phyloP scores from a whole-genome alignment of 2,888 invertebrate genomes.

The Ichneumon xanthorius region DNA sequence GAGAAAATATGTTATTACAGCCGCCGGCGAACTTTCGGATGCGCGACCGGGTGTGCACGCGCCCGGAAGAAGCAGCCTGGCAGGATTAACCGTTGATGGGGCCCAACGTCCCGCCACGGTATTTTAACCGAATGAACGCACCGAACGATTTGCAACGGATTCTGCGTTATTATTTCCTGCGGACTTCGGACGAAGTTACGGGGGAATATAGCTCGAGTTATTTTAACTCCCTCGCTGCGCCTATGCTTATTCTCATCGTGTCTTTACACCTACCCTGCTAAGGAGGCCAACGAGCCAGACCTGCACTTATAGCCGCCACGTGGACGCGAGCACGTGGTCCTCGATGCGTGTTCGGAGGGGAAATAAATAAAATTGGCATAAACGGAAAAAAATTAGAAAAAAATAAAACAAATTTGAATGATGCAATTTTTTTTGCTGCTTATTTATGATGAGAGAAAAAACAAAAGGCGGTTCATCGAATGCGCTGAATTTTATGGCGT shows the following conservation, averaged over 20 bases:
- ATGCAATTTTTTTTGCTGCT: slow-evolving; percentile 6
- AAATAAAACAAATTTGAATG: not conserved
- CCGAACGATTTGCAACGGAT: not conserved
- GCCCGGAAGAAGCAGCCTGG: slow-evolving; percentile 45
- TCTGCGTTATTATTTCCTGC: slow-evolving; percentile 17
- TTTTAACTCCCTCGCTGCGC: not conserved
- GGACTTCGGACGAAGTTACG: not conserved
- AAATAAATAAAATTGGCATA: slow-evolving; percentile 1
- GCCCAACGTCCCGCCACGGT: slow-evolving; percentile 6
- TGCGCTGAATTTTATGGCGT: slow-evolving; percentile 72
- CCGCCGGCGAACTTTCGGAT: slow-evolving; percentile 69
- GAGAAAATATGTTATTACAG: slow-evolving; percentile 53
- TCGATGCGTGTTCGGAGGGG: not conserved
- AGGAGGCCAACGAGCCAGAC: slow-evolving; percentile 21
- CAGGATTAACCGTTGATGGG: slow-evolving; percentile 63
- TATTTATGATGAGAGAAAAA: not conserved
- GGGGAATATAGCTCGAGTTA: not conserved
- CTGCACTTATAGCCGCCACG: slow-evolving; percentile 41
- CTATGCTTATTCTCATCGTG: not conserved
- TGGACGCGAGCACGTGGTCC: slow-evolving; percentile 55
- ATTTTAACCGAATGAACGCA: slow-evolving; percentile 31
- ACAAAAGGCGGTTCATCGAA: slow-evolving; percentile 66
- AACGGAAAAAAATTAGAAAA: not conserved
- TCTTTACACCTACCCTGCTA: slow-evolving; percentile 13
- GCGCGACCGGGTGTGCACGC: slow-evolving; percentile 43